Evolutionary conservation across 2,797 vertebrate genomes (phyloP).

Genomic region (Sphenodon punctatus): DNA sequence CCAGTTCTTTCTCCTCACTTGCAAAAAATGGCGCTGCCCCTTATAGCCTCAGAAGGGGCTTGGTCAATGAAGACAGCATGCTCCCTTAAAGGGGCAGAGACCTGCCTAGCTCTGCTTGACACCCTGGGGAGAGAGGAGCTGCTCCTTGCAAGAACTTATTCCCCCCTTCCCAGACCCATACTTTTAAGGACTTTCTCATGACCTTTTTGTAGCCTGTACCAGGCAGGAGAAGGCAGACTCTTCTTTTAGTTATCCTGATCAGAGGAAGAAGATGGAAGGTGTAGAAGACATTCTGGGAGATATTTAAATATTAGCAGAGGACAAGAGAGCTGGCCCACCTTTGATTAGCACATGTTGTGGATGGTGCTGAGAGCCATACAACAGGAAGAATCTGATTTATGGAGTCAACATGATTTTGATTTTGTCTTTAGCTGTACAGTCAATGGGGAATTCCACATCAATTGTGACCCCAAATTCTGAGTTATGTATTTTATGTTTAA

Average conservation of each 20-base stretch:
- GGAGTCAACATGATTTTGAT: background rate
- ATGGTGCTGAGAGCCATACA: background rate
- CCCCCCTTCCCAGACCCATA: too few species aligned
- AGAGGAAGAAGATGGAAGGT: background rate
- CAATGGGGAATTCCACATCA: background rate
- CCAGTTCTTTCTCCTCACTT: too few species aligned
- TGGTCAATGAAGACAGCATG: too few species aligned
- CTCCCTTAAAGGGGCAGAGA: too few species aligned
- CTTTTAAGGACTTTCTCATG: too few species aligned
- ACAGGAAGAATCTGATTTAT: background rate
- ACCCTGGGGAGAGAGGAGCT: too few species aligned
- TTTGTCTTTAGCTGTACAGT: background rate
- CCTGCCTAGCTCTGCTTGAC: too few species aligned
- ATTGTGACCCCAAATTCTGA: background rate
- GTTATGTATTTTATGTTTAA: slow-evolving; percentile 6
- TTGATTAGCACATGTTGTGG: background rate
- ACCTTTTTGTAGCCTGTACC: too few species aligned
- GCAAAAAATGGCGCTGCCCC: too few species aligned
- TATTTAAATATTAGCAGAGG: background rate
- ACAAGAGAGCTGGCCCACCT: background rate
- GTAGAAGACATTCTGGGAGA: background rate
- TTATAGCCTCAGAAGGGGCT: too few species aligned
- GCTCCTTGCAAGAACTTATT: too few species aligned
- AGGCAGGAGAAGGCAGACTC: background rate
- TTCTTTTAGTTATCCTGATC: background rate